Conservation (phyloP, 2,113 vertebrate species). For the Pelobates fuscus region DNA sequence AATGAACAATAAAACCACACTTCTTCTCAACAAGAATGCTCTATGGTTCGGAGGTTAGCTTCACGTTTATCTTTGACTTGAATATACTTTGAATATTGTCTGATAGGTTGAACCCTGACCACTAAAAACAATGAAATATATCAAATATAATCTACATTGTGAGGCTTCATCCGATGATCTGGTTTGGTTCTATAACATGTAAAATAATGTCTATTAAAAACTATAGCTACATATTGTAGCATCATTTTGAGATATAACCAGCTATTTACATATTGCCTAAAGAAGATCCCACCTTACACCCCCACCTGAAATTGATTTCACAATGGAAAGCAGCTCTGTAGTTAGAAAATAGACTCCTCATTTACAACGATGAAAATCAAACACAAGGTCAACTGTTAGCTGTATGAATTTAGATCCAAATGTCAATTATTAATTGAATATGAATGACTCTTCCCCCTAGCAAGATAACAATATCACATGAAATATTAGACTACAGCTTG, state of each 20-base stretch:
- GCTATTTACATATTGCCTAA: no score
- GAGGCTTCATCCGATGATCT: no score
- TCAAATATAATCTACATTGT: no score
- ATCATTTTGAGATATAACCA: no score
- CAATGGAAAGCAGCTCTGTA: no score
- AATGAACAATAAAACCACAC: neutral
- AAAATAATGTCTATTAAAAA: no score
- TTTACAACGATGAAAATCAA: no score
- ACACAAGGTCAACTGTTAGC: neutral
- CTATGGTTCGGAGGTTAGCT: neutral
- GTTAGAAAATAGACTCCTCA: no score
- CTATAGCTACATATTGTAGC: no score
- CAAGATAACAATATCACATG: neutral
- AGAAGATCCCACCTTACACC: no score
- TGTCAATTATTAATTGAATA: neutral
- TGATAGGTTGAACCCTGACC: neutral
- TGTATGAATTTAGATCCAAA: neutral
- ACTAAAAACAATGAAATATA: neutral
- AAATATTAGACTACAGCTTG: neutral
- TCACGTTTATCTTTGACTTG: constrained; percentile 17
- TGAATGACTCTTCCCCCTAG: neutral
- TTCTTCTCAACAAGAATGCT: constrained; percentile 1
- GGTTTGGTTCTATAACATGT: no score
- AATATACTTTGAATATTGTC: neutral
- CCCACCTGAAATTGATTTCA: no score